phyloP scores from a whole-genome alignment of 2,113 vertebrate genomes.

The Mesocricetus auratus region DNA sequence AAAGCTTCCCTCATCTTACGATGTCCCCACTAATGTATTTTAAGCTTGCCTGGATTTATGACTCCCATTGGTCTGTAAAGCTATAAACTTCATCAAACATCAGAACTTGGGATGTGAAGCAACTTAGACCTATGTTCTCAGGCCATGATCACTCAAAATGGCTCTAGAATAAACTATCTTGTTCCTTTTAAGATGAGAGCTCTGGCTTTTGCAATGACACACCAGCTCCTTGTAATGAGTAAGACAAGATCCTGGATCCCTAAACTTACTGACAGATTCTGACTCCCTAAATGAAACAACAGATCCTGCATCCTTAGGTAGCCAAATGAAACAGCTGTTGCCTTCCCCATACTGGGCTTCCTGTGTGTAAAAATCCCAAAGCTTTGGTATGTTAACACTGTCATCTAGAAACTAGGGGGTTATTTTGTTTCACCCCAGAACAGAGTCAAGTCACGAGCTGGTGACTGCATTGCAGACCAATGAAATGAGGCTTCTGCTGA shows the following conservation, averaged over 20 bases:
- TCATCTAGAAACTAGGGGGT: background rate
- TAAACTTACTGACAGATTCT: background rate
- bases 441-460: background rate
- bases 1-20: background rate
- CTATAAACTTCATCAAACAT: background rate
- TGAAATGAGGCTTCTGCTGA: background rate
- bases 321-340: background rate
- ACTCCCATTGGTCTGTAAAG: background rate
- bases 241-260: background rate
- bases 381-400: background rate
- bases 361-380: constrained; percentile 15
- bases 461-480: background rate
- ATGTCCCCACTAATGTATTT: background rate
- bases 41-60: background rate
- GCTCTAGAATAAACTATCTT: background rate
- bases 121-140: background rate
- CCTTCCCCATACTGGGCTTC: background rate
- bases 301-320: background rate
- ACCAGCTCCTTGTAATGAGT: background rate
- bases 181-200: background rate
- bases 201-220: background rate
- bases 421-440: background rate
- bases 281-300: background rate
- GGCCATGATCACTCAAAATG: background rate
- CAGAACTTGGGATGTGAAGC: background rate